Evolutionary conservation across 1,140 invertebrate genomes (phyloP).

Genomic region (Liolophura sinensis): DNA sequence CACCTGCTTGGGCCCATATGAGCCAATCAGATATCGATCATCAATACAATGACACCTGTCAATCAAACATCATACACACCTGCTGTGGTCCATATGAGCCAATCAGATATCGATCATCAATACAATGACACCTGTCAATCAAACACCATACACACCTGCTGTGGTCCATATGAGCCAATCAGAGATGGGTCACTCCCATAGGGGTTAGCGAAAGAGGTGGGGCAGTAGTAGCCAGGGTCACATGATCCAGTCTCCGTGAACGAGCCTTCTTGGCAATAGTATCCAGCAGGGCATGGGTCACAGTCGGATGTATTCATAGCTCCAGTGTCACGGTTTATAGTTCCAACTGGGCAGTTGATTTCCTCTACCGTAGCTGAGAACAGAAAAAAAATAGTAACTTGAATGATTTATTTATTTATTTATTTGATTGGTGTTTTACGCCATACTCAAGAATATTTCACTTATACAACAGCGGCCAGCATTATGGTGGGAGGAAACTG

Average conservation of each 20-base stretch:
- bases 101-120: no score
- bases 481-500: no score
- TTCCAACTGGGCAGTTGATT: constrained; percentile 51
- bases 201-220: constrained; percentile 41
- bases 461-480: no score
- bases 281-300: constrained; percentile 45
- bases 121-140: neutral
- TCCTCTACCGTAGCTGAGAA: constrained; percentile 46
- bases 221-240: constrained; percentile 49
- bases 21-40: neutral
- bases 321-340: constrained; percentile 35
- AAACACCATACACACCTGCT: constrained; percentile 28
- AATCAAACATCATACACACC: no score
- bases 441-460: no score
- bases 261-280: constrained; percentile 49
- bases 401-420: neutral
- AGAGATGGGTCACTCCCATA: constrained; percentile 32
- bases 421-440: no score
- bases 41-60: no score
- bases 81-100: no score
- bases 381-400: constrained; percentile 5
- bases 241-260: constrained; percentile 33
- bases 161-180: constrained; percentile 48
- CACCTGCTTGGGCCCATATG: no score
- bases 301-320: constrained; percentile 36